Percentiles rank a stretch among this genome's conserved stretches.
Evolutionary conservation across 2,888 invertebrate genomes (phyloP).

Genomic region (Tetramorium bicarinatum): DNA sequence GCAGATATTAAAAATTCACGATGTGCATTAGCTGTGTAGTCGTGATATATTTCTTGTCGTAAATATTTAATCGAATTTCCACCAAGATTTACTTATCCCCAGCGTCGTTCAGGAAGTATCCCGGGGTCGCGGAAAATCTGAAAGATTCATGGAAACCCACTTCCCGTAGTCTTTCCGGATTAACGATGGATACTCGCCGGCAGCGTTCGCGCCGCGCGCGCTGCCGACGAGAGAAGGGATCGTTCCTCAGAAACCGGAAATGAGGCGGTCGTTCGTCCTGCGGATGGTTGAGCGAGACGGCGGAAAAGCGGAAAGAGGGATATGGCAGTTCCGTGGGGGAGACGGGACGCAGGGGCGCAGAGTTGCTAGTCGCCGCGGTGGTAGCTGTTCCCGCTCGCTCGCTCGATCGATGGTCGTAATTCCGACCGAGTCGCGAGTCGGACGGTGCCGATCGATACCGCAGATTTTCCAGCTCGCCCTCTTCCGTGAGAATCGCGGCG

Average conservation of each 20-base stretch:
- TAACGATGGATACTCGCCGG: slow-evolving; percentile 56
- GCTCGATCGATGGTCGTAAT: slow-evolving; percentile 71
- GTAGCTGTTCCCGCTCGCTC: slow-evolving; percentile 46
- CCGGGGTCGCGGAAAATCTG: slow-evolving; percentile 55
- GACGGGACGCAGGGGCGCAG: slow-evolving; percentile 24
- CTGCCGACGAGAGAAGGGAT: slow-evolving; percentile 33
- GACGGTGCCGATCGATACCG: slow-evolving; percentile 68
- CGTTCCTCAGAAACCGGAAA: slow-evolving; percentile 69
- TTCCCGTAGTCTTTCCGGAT: slow-evolving; percentile 65
- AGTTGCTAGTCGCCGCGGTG: slow-evolving; percentile 62
- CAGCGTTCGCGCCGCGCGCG: slow-evolving; percentile 14
- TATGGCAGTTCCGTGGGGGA: slow-evolving; percentile 24
- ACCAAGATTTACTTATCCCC: slow-evolving; percentile 41
- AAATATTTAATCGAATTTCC: slow-evolving; percentile 65
- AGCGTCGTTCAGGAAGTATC: slow-evolving; percentile 34
- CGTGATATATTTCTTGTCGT: slow-evolving; percentile 35
- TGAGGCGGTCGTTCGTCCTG: slow-evolving; percentile 67
- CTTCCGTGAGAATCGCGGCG: slow-evolving; percentile 19
- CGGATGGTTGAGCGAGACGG: slow-evolving; percentile 33
- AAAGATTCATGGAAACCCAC: slow-evolving; percentile 61
- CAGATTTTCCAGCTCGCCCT: slow-evolving; percentile 66
- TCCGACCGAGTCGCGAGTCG: slow-evolving; percentile 59
- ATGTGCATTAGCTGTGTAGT: slow-evolving; percentile 9
- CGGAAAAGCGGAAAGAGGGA: slow-evolving; percentile 43
- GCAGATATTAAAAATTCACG: slow-evolving; percentile 44